Evolutionary conservation across 2,888 invertebrate species (phyloP).

Genomic region (Tanypteryx hageni): DNA sequence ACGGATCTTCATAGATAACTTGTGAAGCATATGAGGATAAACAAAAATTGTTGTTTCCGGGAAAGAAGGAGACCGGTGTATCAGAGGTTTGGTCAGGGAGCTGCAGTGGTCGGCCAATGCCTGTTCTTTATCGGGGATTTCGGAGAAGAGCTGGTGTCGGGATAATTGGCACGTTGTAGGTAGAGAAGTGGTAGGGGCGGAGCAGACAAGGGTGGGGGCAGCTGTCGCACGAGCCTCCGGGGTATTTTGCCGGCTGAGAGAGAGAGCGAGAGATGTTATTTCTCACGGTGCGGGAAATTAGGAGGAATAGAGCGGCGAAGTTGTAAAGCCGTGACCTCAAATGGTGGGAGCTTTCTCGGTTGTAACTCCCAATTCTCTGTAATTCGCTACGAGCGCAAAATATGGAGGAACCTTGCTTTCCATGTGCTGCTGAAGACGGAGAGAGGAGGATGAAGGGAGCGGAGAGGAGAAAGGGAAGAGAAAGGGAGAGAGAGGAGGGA

Average conservation of each 20-base stretch:
- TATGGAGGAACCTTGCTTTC: not conserved
- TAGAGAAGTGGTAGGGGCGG: not conserved
- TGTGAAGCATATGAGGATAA: not conserved
- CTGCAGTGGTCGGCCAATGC: constrained; percentile 33
- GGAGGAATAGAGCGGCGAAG: not conserved
- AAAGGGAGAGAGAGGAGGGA: not conserved
- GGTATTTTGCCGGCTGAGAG: not conserved
- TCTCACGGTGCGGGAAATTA: constrained; percentile 27
- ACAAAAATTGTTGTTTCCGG: not conserved
- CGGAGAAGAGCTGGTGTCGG: not conserved
- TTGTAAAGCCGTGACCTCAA: constrained; percentile 26
- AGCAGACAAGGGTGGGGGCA: not conserved
- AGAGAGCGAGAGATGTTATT: not conserved
- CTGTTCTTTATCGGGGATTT: constrained; percentile 24
- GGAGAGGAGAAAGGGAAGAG: not conserved
- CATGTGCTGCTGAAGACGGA: constrained; percentile 4
- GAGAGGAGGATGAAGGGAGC: not conserved
- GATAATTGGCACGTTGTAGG: not conserved
- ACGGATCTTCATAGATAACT: no score
- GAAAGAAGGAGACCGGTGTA: not conserved
- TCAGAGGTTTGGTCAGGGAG: not conserved
- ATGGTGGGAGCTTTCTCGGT: not conserved
- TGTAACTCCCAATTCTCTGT: not conserved
- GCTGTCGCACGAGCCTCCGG: not conserved
- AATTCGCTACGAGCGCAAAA: not conserved